These are phyloP conservation scores for Oreochromis spilurus DNA, from an alignment of 2,113 vertebrate genomes.

Conservation along the genomic window DNA sequence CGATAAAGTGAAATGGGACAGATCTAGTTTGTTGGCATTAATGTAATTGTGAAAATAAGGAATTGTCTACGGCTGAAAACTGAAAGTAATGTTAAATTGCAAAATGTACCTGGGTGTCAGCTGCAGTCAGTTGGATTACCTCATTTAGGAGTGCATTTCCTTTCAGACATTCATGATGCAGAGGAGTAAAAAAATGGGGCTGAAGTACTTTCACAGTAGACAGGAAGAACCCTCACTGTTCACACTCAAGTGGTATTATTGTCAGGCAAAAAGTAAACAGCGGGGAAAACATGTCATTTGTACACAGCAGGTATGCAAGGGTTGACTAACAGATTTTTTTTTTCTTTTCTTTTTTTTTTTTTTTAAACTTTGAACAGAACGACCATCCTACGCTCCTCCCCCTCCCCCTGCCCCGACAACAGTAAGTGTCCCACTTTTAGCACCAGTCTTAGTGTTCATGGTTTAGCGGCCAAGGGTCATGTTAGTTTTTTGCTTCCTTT, in stretches of 20 bases:
- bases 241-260: not conserved
- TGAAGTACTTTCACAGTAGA: not conserved
- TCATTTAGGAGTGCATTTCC: not conserved
- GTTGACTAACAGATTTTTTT: not conserved
- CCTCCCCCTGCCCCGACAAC: conserved; percentile 94
- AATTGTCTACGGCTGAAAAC: not conserved
- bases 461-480: not conserved
- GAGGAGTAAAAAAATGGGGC: not conserved
- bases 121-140: not conserved
- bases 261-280: not conserved
- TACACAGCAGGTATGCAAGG: not conserved
- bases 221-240: not conserved
- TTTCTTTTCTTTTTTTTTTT: fast-evolving
- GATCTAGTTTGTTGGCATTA: not conserved
- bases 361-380: conserved; percentile 74
- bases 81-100: not conserved
- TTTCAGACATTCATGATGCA: not conserved
- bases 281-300: not conserved
- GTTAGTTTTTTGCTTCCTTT: not conserved
- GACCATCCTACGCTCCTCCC: conserved; percentile 94
- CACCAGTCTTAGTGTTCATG: not conserved
- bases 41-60: not conserved
- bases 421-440: conserved; percentile 80
- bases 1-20: not conserved
- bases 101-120: not conserved